Conservation (phyloP, 2,113 vertebrate genomes). For the Synodontis membranacea region DNA sequence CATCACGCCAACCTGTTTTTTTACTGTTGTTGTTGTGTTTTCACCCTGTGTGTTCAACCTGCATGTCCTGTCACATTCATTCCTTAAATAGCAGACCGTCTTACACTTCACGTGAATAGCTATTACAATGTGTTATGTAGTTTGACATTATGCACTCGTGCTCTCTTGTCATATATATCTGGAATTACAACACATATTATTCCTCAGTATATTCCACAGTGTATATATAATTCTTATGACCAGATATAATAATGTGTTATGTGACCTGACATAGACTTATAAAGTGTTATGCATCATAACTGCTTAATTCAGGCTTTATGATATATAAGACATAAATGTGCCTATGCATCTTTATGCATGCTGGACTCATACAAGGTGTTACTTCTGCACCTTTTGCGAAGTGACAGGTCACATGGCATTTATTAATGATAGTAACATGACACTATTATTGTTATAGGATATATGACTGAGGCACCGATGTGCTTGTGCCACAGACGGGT, state of each 20-base stretch:
- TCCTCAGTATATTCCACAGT: too few relatives aligned
- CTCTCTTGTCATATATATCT: too few relatives aligned
- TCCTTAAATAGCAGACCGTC: neutral
- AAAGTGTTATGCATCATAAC: neutral
- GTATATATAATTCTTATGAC: too few relatives aligned
- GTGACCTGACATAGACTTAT: neutral
- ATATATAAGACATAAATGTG: neutral
- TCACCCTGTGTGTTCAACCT: too few relatives aligned
- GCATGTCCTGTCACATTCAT: neutral
- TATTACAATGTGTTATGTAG: neutral
- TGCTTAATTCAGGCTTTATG: neutral
- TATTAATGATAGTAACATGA: neutral
- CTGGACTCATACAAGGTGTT: neutral
- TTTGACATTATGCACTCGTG: too few relatives aligned
- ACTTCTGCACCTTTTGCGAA: neutral
- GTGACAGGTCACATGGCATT: neutral
- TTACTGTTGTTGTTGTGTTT: neutral
- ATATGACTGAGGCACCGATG: neutral
- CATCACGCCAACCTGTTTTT: neutral
- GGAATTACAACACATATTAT: too few relatives aligned
- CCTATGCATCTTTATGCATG: neutral
- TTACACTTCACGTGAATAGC: neutral
- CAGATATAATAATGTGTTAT: neutral
- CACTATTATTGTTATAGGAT: neutral
- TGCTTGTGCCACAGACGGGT: neutral